A percentile compares a stretch with the other conserved stretches of the same genome.
Conservation (phyloP, 2,113 vertebrate species). For the Camelus dromedarius region DNA sequence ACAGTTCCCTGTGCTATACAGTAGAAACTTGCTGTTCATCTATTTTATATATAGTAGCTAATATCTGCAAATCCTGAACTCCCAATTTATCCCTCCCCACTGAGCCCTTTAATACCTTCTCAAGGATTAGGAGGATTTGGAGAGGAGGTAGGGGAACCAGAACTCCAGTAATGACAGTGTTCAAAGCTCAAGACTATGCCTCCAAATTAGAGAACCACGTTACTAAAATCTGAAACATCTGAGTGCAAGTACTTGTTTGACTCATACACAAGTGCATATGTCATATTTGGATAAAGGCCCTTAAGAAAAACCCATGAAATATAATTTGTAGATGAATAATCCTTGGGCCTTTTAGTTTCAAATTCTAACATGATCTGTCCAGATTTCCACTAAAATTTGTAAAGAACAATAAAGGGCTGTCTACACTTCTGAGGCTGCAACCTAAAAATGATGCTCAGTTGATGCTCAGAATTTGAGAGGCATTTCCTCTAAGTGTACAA, state of each 20-base stretch:
- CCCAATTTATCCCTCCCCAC: not conserved
- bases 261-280: not conserved
- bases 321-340: not conserved
- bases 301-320: not conserved
- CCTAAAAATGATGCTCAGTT: not conserved
- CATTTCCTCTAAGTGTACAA: not conserved
- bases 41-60: too few species aligned
- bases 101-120: not conserved
- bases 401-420: not conserved
- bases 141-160: not conserved
- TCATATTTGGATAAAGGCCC: not conserved
- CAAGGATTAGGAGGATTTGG: not conserved
- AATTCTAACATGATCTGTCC: not conserved
- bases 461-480: not conserved
- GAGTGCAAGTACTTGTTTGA: not conserved
- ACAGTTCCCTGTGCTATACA: too few species aligned
- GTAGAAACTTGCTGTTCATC: too few species aligned
- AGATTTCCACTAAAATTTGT: conserved; percentile 17
- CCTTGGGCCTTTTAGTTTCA: not conserved
- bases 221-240: not conserved
- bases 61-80: too few species aligned
- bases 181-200: not conserved
- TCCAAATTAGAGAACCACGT: not conserved
- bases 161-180: not conserved
- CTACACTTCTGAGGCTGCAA: not conserved